phyloP scores from a whole-genome alignment of 2,888 invertebrate species.

The Erebia epiphron region DNA sequence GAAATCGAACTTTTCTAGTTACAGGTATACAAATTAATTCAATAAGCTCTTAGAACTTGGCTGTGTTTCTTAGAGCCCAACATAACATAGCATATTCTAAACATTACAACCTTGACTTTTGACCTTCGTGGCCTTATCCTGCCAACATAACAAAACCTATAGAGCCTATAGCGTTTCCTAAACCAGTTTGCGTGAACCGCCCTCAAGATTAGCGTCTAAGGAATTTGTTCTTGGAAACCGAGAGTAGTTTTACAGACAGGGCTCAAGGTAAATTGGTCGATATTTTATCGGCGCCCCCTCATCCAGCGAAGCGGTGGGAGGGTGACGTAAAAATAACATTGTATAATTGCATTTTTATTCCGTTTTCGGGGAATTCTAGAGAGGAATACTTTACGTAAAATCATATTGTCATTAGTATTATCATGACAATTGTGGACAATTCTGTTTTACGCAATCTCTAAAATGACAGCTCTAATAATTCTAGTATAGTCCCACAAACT shows the following conservation, averaged over 20 bases:
- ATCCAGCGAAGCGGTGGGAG: constrained; percentile 23
- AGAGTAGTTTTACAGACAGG: constrained; percentile 22
- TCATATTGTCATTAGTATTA: no score
- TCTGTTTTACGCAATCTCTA: no score
- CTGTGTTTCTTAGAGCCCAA: constrained; percentile 3
- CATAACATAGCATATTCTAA: constrained; percentile 34
- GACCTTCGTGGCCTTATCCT: constrained; percentile 42
- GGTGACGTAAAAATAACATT: constrained; percentile 36
- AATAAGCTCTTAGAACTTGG: not conserved
- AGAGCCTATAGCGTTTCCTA: constrained; percentile 28
- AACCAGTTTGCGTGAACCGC: constrained; percentile 34
- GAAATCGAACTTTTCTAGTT: not conserved
- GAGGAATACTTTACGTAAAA: no score
- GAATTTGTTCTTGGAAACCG: constrained; percentile 23
- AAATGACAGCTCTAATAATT: no score
- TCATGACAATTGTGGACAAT: no score
- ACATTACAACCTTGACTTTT: constrained; percentile 44
- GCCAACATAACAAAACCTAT: constrained; percentile 19
- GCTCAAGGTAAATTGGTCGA: constrained; percentile 29
- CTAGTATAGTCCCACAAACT: no score
- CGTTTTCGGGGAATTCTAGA: not conserved
- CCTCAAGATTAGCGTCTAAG: constrained; percentile 27
- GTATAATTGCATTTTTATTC: constrained; percentile 29
- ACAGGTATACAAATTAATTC: not conserved
- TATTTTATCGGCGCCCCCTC: constrained; percentile 34